Percentiles rank a stretch among this genome's conserved stretches.
Evolutionary conservation across 2,888 invertebrate genomes (phyloP).

Genomic region (Crepidodera aurea): DNA sequence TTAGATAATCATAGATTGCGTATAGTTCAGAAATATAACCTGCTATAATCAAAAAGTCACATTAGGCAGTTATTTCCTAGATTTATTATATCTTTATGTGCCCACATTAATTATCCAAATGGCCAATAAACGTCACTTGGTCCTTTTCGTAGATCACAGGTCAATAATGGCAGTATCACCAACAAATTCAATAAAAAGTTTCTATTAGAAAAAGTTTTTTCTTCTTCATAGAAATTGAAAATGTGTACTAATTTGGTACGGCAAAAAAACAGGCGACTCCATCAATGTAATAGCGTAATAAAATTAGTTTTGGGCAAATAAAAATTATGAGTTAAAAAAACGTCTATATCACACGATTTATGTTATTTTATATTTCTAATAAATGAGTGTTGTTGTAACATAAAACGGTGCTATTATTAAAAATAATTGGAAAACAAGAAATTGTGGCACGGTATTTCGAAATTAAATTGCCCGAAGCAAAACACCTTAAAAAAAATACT

Average conservation of each 20-base stretch:
- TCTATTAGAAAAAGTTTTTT: constrained; percentile 3
- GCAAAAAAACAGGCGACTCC: too few species aligned
- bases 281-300: too few species aligned
- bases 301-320: too few species aligned
- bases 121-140: constrained; percentile 6
- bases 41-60: constrained; percentile 7
- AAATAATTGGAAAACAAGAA: not conserved
- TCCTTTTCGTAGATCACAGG: constrained; percentile 10
- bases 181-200: constrained; percentile 23
- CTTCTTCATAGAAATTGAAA: not conserved
- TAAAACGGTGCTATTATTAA: not conserved
- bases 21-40: constrained; percentile 1
- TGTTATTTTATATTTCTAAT: not conserved
- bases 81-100: constrained; percentile 10
- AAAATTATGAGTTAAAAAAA: too few species aligned
- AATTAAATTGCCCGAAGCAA: not conserved
- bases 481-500: too few species aligned
- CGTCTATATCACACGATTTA: too few species aligned
- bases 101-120: constrained; percentile 5
- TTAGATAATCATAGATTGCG: not conserved
- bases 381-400: not conserved
- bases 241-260: too few species aligned
- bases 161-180: constrained; percentile 6
- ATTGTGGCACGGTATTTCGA: not conserved
- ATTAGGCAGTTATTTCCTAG: constrained; percentile 9